phyloP scores from a whole-genome alignment of 2,797 vertebrate species.

The Cirrhinus mrigala region DNA sequence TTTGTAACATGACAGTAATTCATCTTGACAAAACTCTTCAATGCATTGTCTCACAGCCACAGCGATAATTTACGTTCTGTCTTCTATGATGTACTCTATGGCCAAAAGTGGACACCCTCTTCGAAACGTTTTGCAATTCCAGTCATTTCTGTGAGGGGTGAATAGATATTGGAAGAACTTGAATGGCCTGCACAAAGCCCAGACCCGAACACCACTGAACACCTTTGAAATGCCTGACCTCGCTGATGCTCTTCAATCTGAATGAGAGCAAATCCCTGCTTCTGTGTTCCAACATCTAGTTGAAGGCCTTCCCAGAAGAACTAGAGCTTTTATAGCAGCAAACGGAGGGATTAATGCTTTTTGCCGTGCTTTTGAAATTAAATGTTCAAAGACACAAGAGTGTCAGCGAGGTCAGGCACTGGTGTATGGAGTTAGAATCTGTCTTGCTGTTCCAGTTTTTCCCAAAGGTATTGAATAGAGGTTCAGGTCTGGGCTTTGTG shows the following conservation, averaged over 20 bases:
- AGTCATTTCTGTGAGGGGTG: not conserved
- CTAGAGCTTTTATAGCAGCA: slow-evolving; percentile 4
- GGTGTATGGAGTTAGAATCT: slow-evolving; percentile 20
- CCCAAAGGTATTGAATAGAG: not conserved
- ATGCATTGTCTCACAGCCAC: not conserved
- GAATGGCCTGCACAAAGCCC: slow-evolving; percentile 3
- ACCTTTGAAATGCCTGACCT: not conserved
- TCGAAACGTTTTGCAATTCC: not conserved
- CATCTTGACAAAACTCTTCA: not conserved
- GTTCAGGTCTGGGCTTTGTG: slow-evolving; percentile 1
- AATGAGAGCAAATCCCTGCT: slow-evolving; percentile 8
- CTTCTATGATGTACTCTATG: not conserved
- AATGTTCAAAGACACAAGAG: slow-evolving; percentile 26
- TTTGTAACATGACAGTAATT: not conserved
- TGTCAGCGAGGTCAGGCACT: slow-evolving; percentile 26
- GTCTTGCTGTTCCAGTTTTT: not conserved
- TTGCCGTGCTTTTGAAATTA: slow-evolving; percentile 7
- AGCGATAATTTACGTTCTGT: not conserved
- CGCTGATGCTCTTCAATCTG: slow-evolving; percentile 2
- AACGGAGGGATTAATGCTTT: slow-evolving; percentile 9
- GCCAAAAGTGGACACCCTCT: not conserved
- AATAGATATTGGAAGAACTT: not conserved
- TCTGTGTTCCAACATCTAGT: slow-evolving; percentile 1
- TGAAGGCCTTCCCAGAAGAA: slow-evolving; percentile 16
- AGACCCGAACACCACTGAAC: not conserved